Evolutionary conservation across 2,888 invertebrate genomes (phyloP), one percentile per base, ranked within the genome.

Genomic region (Eubasilissa splendida): DNA sequence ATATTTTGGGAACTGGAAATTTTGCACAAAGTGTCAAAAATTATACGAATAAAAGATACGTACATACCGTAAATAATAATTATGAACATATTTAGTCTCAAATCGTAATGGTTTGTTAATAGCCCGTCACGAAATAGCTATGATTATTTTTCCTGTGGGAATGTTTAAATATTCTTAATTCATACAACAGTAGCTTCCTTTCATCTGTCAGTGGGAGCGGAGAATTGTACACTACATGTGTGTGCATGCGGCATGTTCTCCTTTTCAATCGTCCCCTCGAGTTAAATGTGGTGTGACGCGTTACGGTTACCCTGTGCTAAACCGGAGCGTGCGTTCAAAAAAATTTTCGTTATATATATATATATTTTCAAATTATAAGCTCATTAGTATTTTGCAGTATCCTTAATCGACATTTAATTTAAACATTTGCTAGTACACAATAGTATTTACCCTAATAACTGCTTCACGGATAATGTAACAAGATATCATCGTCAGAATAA

Each of bases 201-300:
- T 63, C 63, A 63, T 33, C 63, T 7, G 31, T 9, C 63, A 63
- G 11, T 22, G 10, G 31, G 63, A 31, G 63, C 11, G 42, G 14
- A 10, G 22, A 14, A 22, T 14, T 22, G 22, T 22, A 22, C 59
- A 9, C 9, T 22, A 22, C 22, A 59, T n/a, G 59, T 14, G 59
- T 14, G 22, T 31, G 5, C 22, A 63, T 63, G 11, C 33, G 63
- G 63, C 63, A 31, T 33, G 63, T 1, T 42, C 2, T 63, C 12
- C 3, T 11, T 12, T 12, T 33, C 63, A 63, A 33, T 63, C 42
- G 33, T 42, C 4, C 42, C 63, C 31, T 12, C 12, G 12, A 4
- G 63, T 63, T 63, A 33, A 63, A 63, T 63, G 63, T 31, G 31
- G 33, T 31, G 63, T 63, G 33, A 63, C 63, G 31, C 8, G 31